Percentiles rank a stretch among this genome's conserved stretches.
Conservation (phyloP, 2,113 vertebrate genomes). For the Zootoca vivipara region DNA sequence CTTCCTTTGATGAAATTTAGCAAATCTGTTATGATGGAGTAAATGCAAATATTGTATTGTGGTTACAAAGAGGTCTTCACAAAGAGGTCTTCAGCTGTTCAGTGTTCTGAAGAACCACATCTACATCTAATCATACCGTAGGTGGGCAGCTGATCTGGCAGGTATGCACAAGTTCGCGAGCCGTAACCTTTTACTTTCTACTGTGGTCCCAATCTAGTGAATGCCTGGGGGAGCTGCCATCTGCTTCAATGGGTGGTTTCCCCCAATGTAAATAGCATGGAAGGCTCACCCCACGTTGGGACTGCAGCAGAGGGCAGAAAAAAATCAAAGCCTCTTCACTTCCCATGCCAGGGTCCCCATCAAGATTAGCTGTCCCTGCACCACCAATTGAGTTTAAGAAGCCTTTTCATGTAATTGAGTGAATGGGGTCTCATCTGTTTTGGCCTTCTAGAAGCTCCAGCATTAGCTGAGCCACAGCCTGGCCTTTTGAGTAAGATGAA, state of each 20-base stretch:
- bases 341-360: not conserved
- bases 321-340: not conserved
- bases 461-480: constrained; percentile 52
- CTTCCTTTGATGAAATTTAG: not conserved
- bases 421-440: not conserved
- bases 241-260: not conserved
- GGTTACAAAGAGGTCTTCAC: not conserved
- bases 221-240: not conserved
- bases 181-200: no score
- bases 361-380: not conserved
- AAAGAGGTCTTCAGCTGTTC: not conserved
- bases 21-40: not conserved
- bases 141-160: no score
- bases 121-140: not conserved
- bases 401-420: not conserved
- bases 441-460: not conserved
- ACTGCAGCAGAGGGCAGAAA: not conserved
- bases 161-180: no score
- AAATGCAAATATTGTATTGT: not conserved
- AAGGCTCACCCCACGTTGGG: not conserved
- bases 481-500: constrained; percentile 39
- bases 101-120: not conserved
- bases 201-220: no score
- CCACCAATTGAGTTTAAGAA: not conserved
- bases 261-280: not conserved